Base-by-base conservation (phyloP, 1,140 invertebrate genomes). In the Atta texana region DNA sequence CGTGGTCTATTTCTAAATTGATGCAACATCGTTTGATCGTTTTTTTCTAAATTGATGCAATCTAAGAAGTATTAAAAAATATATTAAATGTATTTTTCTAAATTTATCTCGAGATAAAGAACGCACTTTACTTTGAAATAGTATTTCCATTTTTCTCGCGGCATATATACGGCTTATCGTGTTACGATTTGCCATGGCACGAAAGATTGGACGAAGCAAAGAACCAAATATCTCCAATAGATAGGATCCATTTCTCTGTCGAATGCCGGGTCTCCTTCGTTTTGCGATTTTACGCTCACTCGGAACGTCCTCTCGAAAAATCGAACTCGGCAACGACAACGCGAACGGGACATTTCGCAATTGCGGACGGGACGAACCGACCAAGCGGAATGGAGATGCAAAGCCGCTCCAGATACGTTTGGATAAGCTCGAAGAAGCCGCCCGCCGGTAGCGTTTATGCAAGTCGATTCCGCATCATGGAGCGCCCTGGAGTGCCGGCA, bases 391-490 rank as follows among this genome's bases (percentile, higher is more conserved):
- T 74, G 55, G 69, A 74, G 80, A 84, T 74, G 80, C 80, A 84
- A 75, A 84, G 80, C 69, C 69, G 80, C 69, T 63, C 39, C 18
- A 64, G 75, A 86, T 69, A 81, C 64, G 64, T 86, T 86, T 34
- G 76, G 77, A 64, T 86, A 82, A 86, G 77, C 85, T 49, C 28
- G 76, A 69, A 71, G 78, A 39, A 86, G 55, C 61, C 64, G 28
- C 10, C 12, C 31, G 55, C 31, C 18, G 44, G n/a, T 7, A 14
- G 71, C 77, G 51, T 82, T 86, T 86, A 86, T 69, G 66, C 66
- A 82, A 86, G 85, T 51, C 78, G 85, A 86, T 86, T 86, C 34
- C 66, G 44, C 76, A 63, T 82, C 85, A 57, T 44, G 64, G 77
- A 16, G 49, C 59, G 34, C 24, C 80, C 68, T 18, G 66, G 24